phyloP scores from a whole-genome alignment of 37 sponge, comb jelly and placozoan species.

The Haliclona indistincta region DNA sequence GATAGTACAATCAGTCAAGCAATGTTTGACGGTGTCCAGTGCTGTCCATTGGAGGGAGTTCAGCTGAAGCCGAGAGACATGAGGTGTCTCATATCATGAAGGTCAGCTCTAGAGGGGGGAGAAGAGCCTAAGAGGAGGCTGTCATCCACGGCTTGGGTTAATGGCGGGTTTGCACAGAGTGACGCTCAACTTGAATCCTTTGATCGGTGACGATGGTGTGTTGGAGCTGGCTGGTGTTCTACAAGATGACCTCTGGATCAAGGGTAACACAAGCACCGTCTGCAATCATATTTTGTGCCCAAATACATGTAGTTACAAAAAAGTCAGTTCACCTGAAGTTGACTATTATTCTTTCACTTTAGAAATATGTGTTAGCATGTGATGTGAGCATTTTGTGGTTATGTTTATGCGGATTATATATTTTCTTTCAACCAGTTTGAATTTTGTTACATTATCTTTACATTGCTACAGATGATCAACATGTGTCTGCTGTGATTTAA shows the following conservation, averaged over 20 bases:
- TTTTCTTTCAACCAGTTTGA: too few relatives aligned
- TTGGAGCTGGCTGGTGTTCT: conserved; percentile 49
- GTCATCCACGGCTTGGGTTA: not conserved
- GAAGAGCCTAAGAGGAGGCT: conserved; percentile 54
- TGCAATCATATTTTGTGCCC: too few relatives aligned
- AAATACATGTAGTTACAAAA: too few relatives aligned
- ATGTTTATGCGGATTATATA: too few relatives aligned
- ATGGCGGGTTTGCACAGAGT: conserved; percentile 69
- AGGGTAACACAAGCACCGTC: too few relatives aligned
- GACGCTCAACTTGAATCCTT: conserved; percentile 60
- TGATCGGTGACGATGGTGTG: conserved; percentile 69
- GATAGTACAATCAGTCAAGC: conserved; percentile 1
- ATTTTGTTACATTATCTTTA: too few relatives aligned
- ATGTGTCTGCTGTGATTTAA: too few relatives aligned
- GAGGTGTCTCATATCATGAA: conserved; percentile 6
- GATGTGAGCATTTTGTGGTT: too few relatives aligned
- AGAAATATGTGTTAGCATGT: too few relatives aligned
- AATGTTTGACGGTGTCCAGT: conserved; percentile 30
- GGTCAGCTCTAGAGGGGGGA: conserved; percentile 55
- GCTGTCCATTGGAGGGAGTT: conserved; percentile 42
- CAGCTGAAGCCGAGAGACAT: conserved; percentile 18
- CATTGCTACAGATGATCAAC: too few relatives aligned
- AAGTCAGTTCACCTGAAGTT: too few relatives aligned
- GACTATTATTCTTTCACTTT: too few relatives aligned
- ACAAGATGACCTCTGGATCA: conserved; percentile 76